Conservation (phyloP, 2,113 vertebrate genomes). For the Actenoides hombroni region DNA sequence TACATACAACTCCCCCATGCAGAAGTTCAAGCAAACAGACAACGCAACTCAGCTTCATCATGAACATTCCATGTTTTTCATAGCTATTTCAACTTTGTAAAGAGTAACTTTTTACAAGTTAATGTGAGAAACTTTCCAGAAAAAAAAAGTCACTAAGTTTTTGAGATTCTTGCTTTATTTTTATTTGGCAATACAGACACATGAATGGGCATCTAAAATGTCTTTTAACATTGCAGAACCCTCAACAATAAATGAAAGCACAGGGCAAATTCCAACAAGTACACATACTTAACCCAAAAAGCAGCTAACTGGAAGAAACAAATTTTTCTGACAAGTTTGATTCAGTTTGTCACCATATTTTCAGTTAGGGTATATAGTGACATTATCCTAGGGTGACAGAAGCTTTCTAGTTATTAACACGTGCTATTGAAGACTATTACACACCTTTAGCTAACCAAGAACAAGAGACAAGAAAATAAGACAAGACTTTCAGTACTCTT, state of each 20-base stretch:
- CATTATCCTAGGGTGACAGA: not conserved
- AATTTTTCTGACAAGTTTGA: not conserved
- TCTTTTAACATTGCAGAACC: not conserved
- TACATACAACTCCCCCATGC: not conserved
- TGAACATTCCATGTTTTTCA: not conserved
- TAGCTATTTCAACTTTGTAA: not conserved
- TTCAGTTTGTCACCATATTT: not conserved
- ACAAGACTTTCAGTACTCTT: not conserved
- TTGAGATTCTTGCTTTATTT: not conserved
- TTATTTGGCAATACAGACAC: not conserved
- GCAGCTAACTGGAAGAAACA: not conserved
- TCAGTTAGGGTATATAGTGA: not conserved
- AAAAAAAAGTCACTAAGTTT: not conserved
- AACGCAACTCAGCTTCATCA: not conserved
- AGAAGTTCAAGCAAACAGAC: not conserved
- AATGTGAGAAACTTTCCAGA: not conserved
- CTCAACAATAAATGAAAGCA: not conserved
- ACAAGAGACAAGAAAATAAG: not conserved
- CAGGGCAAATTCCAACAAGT: not conserved
- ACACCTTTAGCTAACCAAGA: not conserved
- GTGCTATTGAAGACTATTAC: not conserved
- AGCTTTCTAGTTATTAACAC: not conserved
- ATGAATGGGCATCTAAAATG: not conserved
- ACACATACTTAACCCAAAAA: not conserved
- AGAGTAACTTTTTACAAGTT: not conserved